Base-by-base conservation (phyloP, 2,113 vertebrate genomes). In the Leucosticte australis region DNA sequence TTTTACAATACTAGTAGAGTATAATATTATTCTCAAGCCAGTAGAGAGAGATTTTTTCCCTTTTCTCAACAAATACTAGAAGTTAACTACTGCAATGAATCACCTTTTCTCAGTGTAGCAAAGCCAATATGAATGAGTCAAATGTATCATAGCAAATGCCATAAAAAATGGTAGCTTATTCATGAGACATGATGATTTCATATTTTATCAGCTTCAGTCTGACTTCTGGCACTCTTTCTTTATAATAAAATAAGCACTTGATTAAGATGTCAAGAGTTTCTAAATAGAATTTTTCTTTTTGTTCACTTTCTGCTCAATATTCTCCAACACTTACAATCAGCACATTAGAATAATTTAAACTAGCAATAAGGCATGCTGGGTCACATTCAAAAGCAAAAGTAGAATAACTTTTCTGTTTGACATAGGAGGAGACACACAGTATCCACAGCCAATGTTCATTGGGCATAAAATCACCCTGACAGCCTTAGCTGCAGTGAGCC, bases 11-110 rank as follows among this genome's bases (percentile, higher is more conserved):
- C 31, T 74, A 82, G 83, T 33, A 76, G 28, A 91, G 44, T 73
- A 47, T 60, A 91, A 94, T 83, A 69, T 75, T 74, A 93, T 87
- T 85, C 75, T 92, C 20, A 62, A 69, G 70, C 68, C 85, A 64
- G 56, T 76, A 90, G 56, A 95, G 39, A 44, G 9, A 24, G 9
- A 16, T 57, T 50, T 86, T 62, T 52, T 13, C 30, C 15, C 7
- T 20, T 89, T 94, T 69, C 50, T 87, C 46, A 56, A 64, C 52
- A 88, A 94, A 94, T 74, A 73, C 64, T 69, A 35, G 62, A 82
- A 91, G 33, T 12, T 49, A 92, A 88, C 71, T 92, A 63, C 50
- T 76, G 47, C 81, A 96, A 96, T 96, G 91, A 96, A 95, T 96
- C 94, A 95, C 24, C 16, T 91, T 91, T 95, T 93, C 82, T 94